A percentile compares a stretch with the other conserved stretches of the same genome.
These are phyloP conservation scores for Pemphredon lugubris DNA, from an alignment of 2,888 invertebrate genomes.

Conservation along the genomic window DNA sequence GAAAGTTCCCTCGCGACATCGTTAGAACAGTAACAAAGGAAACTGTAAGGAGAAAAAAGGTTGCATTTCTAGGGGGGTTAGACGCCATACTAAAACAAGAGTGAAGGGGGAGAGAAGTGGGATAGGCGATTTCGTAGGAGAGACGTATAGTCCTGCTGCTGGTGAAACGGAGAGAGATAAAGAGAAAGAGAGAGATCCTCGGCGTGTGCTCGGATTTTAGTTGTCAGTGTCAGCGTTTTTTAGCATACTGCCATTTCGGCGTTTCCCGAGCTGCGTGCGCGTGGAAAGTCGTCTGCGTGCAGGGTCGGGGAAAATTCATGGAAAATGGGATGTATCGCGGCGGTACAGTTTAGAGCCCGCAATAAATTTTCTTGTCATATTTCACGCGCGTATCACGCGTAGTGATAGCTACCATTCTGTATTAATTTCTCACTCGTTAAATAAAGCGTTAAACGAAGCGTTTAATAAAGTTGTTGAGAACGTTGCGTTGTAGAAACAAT, in stretches of 20 bases:
- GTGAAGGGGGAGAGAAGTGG: constrained; percentile 6
- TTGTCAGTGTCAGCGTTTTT: constrained; percentile 67
- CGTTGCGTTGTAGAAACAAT: too few species aligned
- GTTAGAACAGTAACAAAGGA: constrained; percentile 14
- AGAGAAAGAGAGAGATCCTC: constrained; percentile 35
- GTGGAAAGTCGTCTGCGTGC: constrained; percentile 34
- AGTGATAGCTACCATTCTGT: constrained; percentile 25
- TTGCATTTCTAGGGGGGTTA: constrained; percentile 33
- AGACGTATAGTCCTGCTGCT: constrained; percentile 24
- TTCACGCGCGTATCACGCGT: constrained; percentile 1
- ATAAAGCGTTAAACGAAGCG: too few species aligned
- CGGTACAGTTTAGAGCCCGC: constrained; percentile 12
- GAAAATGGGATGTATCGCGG: constrained; percentile 23
- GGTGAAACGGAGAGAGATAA: constrained; percentile 5
- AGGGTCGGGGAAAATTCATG: constrained; percentile 25
- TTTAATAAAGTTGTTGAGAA: too few species aligned
- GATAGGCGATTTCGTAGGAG: constrained; percentile 28
- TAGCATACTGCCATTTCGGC: constrained; percentile 66
- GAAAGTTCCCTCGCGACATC: background rate
- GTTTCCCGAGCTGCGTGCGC: constrained; percentile 49
- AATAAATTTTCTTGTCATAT: constrained; percentile 27
- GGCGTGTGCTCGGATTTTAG: constrained; percentile 51
- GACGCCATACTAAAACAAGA: constrained; percentile 11
- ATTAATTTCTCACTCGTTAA: constrained; percentile 33
- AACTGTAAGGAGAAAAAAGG: constrained; percentile 7